Percentiles rank a stretch among this genome's conserved stretches.
phyloP scores from a whole-genome alignment of 2,888 invertebrate genomes.

The Dicycla oo region DNA sequence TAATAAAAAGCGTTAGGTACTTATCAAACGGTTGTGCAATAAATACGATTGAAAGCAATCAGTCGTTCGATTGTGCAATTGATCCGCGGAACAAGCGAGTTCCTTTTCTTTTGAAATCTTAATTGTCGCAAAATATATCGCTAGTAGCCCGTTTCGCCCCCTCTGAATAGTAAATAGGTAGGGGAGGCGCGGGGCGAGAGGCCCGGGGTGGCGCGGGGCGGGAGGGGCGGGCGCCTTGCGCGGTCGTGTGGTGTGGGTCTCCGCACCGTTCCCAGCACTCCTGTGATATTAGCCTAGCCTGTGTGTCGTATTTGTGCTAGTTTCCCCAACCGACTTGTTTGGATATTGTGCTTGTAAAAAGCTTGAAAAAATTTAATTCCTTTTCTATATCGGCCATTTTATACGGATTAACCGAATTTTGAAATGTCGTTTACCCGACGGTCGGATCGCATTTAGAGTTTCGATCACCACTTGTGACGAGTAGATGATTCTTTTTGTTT shows the following conservation, averaged over 20 bases:
- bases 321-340: constrained; percentile 85
- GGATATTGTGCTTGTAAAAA: constrained; percentile 85
- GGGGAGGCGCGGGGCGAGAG: constrained; percentile 72
- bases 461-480: constrained; percentile 76
- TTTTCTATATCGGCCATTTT: constrained; percentile 84
- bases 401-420: constrained; percentile 85
- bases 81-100: constrained; percentile 74
- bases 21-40: constrained; percentile 77
- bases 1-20: constrained; percentile 70
- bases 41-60: constrained; percentile 72
- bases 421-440: constrained; percentile 80
- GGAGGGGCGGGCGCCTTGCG: constrained; percentile 58
- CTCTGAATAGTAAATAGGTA: constrained; percentile 88
- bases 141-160: constrained; percentile 85
- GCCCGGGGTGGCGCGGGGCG: constrained; percentile 59
- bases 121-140: constrained; percentile 89
- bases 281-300: constrained; percentile 91
- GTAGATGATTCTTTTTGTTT: constrained; percentile 77
- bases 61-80: constrained; percentile 78
- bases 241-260: constrained; percentile 69
- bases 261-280: constrained; percentile 89
- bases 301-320: constrained; percentile 90
- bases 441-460: constrained; percentile 80
- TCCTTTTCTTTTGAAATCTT: constrained; percentile 86
- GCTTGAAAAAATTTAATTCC: constrained; percentile 80